These are phyloP conservation scores for Syngnathus floridae DNA, from an alignment of 2,113 vertebrate species.

Conservation along the genomic window DNA sequence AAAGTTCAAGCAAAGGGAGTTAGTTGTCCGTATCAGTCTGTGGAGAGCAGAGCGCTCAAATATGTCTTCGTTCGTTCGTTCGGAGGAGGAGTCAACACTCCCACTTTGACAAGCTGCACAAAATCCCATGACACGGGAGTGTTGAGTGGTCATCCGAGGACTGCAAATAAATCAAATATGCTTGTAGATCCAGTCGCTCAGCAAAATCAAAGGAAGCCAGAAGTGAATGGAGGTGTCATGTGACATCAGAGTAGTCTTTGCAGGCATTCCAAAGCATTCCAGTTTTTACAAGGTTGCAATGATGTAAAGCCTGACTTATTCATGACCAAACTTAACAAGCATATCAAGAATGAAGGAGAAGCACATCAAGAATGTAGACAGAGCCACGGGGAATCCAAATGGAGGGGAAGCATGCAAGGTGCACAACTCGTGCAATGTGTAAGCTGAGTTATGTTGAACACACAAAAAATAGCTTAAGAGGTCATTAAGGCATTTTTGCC, in stretches of 20 bases:
- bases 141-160: no score
- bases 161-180: background rate
- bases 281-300: background rate
- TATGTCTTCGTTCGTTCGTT: conserved; percentile 9
- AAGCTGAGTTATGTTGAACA: background rate
- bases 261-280: background rate
- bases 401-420: background rate
- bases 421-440: background rate
- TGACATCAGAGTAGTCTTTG: background rate
- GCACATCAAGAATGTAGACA: background rate
- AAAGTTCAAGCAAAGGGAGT: background rate
- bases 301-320: background rate
- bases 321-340: background rate
- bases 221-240: background rate
- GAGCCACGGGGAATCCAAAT: background rate
- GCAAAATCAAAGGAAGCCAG: background rate
- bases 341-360: background rate
- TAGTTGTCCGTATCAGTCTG: conserved; percentile 30
- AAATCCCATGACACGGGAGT: background rate
- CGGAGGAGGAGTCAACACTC: conserved; percentile 22
- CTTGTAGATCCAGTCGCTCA: background rate
- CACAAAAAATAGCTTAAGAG: background rate
- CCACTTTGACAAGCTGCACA: conserved; percentile 13
- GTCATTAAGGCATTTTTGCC: background rate
- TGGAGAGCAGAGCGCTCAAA: conserved; percentile 20